These are phyloP conservation scores for Euphonia xanthogaster DNA, from an alignment of 2,797 vertebrate species.

Conservation along the genomic window DNA sequence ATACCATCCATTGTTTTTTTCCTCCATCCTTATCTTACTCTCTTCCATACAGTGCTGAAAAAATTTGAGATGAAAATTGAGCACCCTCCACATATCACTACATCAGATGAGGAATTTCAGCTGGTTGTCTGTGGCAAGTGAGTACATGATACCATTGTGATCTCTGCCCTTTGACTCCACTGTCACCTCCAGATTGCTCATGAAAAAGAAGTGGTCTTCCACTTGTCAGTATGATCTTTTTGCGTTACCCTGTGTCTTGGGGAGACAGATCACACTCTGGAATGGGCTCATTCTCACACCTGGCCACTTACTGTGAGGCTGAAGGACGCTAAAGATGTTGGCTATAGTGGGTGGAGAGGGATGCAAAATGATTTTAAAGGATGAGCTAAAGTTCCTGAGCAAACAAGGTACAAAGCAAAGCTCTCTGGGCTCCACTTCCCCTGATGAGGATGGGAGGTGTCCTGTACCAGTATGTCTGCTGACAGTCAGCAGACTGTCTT, in stretches of 20 bases:
- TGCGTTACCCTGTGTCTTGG: not conserved
- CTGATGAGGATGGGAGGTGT: not conserved
- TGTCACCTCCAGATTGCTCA: not conserved
- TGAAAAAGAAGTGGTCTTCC: not conserved
- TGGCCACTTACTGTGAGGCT: not conserved
- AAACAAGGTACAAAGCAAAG: not conserved
- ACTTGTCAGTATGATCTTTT: not conserved
- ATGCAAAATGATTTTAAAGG: not conserved
- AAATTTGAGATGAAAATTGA: not conserved
- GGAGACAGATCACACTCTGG: not conserved
- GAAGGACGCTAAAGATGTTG: not conserved
- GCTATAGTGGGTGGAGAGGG: not conserved
- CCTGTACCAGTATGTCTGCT: not conserved
- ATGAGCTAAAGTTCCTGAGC: not conserved
- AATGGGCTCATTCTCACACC: not conserved
- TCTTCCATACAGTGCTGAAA: not conserved
- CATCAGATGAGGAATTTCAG: not conserved
- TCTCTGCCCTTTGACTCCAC: not conserved
- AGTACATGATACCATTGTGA: not conserved
- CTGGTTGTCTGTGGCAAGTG: slow-evolving; percentile 24
- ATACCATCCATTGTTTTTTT: not conserved
- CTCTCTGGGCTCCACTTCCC: not conserved
- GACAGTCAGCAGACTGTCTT: not conserved
- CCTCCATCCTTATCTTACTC: not conserved
- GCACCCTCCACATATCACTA: not conserved